Percentiles rank a stretch among this genome's conserved stretches.
Evolutionary conservation across 1,140 invertebrate genomes (phyloP).

Genomic region (Adelges cooleyi): DNA sequence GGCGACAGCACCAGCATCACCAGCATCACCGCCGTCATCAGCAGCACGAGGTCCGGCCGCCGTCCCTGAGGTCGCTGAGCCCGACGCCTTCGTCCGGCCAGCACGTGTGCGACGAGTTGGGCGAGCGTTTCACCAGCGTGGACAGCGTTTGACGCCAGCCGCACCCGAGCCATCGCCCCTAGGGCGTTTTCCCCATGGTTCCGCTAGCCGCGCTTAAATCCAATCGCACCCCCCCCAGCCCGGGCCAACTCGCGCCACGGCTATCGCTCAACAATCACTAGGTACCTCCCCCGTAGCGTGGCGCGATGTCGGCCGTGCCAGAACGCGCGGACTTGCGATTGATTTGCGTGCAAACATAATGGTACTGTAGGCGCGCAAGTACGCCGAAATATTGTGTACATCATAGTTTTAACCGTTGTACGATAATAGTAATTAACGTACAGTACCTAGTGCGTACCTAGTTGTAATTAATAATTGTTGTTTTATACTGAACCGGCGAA

Average conservation of each 20-base stretch:
- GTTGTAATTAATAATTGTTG: too few species aligned
- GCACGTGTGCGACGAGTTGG: slow-evolving; percentile 43
- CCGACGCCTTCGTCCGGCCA: slow-evolving; percentile 30
- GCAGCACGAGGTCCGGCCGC: slow-evolving; percentile 35
- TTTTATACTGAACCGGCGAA: too few species aligned
- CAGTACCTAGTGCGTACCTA: too few species aligned
- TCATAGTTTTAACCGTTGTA: too few species aligned
- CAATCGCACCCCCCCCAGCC: too few species aligned
- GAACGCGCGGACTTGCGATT: too few species aligned
- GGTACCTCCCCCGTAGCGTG: background rate
- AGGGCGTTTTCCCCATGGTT: too few species aligned
- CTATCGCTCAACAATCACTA: background rate
- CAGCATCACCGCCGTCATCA: slow-evolving; percentile 39
- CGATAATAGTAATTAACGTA: too few species aligned
- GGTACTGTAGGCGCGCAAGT: too few species aligned
- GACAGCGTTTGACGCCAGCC: slow-evolving; percentile 43
- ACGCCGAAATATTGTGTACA: too few species aligned
- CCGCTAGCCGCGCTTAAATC: too few species aligned
- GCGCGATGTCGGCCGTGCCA: slow-evolving; percentile 29
- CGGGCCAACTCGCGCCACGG: background rate
- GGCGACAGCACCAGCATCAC: slow-evolving; percentile 6
- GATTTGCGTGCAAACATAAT: too few species aligned
- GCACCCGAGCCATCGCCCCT: slow-evolving; percentile 31
- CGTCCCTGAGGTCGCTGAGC: slow-evolving; percentile 29
- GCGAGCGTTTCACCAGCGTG: slow-evolving; percentile 43